A percentile compares a stretch with the other conserved stretches of the same genome.
Evolutionary conservation across 2,888 invertebrate species (phyloP).

Genomic region (Heliothis peltigera): DNA sequence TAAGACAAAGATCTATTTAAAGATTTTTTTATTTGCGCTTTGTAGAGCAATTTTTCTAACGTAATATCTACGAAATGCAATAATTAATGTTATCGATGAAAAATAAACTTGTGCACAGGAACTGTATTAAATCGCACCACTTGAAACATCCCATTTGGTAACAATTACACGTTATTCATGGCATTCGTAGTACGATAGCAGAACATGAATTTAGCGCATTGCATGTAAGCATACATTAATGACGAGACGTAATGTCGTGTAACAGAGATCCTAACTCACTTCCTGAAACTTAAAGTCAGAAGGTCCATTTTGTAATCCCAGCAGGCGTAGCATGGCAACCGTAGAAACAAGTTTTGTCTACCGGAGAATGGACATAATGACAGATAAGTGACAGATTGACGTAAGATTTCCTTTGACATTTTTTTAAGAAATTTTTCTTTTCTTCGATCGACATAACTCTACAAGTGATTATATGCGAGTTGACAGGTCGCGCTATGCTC

Average conservation of each 20-base stretch:
- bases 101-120: slow-evolving; percentile 9
- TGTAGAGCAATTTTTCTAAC: neutral
- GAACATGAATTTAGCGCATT: slow-evolving; percentile 37
- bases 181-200: slow-evolving; percentile 28
- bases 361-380: no score
- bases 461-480: no score
- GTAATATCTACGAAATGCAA: neutral
- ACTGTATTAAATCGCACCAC: slow-evolving; percentile 9
- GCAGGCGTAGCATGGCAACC: no score
- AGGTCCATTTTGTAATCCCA: neutral
- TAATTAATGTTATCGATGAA: neutral
- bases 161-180: slow-evolving; percentile 38
- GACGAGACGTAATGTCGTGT: slow-evolving; percentile 52
- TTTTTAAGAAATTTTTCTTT: no score
- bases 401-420: no score
- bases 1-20: no score
- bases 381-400: no score
- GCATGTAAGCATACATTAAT: slow-evolving; percentile 46
- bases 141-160: slow-evolving; percentile 21
- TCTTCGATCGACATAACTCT: no score
- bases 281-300: slow-evolving; percentile 9
- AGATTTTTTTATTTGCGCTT: no score
- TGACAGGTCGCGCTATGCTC: no score
- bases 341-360: no score
- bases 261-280: slow-evolving; percentile 44